Conservation (phyloP, 2,797 vertebrate genomes). For the Micrastur ruficollis region DNA sequence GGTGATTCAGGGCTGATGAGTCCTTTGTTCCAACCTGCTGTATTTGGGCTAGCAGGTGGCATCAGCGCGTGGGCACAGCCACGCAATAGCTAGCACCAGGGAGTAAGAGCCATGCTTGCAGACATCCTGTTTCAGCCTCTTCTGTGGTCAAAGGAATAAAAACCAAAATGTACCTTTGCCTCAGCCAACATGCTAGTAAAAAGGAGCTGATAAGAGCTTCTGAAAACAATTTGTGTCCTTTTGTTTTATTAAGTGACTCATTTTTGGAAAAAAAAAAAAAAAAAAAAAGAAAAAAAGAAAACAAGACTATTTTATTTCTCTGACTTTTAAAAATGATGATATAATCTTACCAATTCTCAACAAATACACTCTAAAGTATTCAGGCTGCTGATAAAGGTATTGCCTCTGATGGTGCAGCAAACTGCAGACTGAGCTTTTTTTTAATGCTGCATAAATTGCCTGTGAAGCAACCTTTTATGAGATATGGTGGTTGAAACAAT, state of each 20-base stretch:
- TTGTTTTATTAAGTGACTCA: background rate
- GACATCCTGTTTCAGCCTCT: background rate
- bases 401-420: slow-evolving; percentile 56
- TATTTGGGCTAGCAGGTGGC: background rate
- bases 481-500: slow-evolving; percentile 76
- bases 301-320: slow-evolving; percentile 59
- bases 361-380: slow-evolving; percentile 60
- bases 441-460: slow-evolving; percentile 64
- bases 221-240: background rate
- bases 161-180: background rate
- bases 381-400: slow-evolving; percentile 54
- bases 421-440: slow-evolving; percentile 68
- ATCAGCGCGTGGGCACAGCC: rapidly evolving
- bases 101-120: background rate
- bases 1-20: rapidly evolving
- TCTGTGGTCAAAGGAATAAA: background rate
- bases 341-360: slow-evolving; percentile 61
- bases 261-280: rapidly evolving
- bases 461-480: slow-evolving; percentile 69
- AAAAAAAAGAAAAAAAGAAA: background rate
- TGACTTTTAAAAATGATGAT: slow-evolving; percentile 39
- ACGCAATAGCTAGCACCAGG: background rate
- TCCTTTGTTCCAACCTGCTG: background rate
- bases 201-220: slow-evolving; percentile 4
- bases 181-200: background rate